Evolutionary conservation across 92 coral and sea anemone genomes (phyloP).

Genomic region (Hydrozoanthus gracilis): DNA sequence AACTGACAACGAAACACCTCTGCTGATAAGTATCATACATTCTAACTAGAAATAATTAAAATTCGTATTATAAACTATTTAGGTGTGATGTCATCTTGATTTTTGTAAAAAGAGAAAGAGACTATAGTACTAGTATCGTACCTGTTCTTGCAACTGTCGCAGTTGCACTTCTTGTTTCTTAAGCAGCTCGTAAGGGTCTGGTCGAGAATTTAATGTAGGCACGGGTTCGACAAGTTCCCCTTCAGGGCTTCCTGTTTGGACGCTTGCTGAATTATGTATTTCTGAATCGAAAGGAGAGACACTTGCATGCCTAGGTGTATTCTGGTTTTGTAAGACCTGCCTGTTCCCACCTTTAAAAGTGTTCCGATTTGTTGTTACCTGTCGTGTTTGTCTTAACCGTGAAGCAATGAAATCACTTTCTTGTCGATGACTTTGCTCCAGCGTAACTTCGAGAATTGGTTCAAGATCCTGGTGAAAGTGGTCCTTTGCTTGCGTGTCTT

Average conservation of each 20-base stretch:
- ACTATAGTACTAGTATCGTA: not conserved
- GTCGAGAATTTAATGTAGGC: slow-evolving; percentile 9
- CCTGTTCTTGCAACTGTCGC: slow-evolving; percentile 78
- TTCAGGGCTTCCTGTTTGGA: not conserved
- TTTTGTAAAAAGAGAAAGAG: too few relatives aligned
- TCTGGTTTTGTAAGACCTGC: not conserved
- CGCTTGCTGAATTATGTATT: not conserved
- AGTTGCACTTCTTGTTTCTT: slow-evolving; percentile 74
- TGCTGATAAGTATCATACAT: too few relatives aligned
- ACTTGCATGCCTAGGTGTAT: not conserved
- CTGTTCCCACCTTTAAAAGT: not conserved
- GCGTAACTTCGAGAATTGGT: not conserved
- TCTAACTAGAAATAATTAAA: too few relatives aligned
- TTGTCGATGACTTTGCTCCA: not conserved
- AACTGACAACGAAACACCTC: too few relatives aligned
- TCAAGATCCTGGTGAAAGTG: not conserved
- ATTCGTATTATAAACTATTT: too few relatives aligned
- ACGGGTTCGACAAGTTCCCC: not conserved
- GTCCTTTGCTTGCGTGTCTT: not conserved
- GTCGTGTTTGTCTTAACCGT: not conserved
- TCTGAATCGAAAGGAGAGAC: not conserved
- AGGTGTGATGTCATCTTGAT: too few relatives aligned
- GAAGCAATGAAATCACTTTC: not conserved
- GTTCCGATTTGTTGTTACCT: not conserved
- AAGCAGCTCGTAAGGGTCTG: slow-evolving; percentile 72